Percentiles rank a stretch among this genome's conserved stretches.
Conservation (phyloP, 2,113 vertebrate species). For the Macaca mulatta region DNA sequence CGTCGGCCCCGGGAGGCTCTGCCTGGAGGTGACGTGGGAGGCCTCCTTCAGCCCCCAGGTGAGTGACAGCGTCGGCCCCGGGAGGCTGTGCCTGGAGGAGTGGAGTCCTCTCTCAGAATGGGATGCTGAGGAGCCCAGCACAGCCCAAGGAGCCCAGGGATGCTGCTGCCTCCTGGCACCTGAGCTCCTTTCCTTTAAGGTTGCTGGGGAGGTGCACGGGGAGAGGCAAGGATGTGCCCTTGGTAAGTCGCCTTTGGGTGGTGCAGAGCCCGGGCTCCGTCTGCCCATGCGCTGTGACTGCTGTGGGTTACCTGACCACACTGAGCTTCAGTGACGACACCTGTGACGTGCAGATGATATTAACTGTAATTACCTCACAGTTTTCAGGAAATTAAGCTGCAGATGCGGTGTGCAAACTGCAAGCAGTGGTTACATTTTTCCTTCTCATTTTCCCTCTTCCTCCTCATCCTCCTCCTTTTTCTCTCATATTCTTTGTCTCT, state of each 20-base stretch:
- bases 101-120: background rate
- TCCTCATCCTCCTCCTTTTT: background rate
- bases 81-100: too few relatives aligned
- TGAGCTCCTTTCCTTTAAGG: fast-evolving
- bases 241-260: background rate
- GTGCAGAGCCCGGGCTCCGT: background rate
- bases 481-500: too few relatives aligned
- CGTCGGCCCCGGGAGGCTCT: fast-evolving
- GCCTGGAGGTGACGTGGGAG: constrained; percentile 86
- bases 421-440: too few relatives aligned
- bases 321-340: background rate
- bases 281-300: background rate
- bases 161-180: fast-evolving
- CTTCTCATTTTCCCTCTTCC: too few relatives aligned
- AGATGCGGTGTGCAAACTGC: fast-evolving
- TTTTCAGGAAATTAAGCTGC: too few relatives aligned
- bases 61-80: fast-evolving
- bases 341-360: background rate
- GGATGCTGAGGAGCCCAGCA: too few relatives aligned
- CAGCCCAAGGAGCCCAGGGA: background rate
- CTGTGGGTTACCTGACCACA: background rate
- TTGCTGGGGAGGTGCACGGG: background rate
- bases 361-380: fast-evolving
- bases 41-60: constrained; percentile 94
- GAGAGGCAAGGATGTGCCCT: too few relatives aligned